phyloP scores from a whole-genome alignment of 2,797 vertebrate genomes.

The Poecile montanus region DNA sequence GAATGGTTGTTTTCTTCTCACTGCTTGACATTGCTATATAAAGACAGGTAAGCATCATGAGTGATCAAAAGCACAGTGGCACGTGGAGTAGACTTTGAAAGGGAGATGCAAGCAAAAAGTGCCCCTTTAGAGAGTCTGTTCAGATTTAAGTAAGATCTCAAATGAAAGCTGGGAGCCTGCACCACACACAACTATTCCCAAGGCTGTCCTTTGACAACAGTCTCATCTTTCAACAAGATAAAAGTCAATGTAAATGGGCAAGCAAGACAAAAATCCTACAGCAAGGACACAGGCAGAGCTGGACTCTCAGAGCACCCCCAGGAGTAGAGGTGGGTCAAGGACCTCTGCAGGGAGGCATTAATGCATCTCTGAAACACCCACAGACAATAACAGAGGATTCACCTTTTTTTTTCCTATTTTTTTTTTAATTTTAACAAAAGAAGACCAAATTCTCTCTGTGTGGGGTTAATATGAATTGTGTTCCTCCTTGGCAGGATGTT shows the following conservation, averaged over 20 bases:
- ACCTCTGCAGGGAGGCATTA: neutral
- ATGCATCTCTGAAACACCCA: neutral
- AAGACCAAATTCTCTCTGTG: neutral
- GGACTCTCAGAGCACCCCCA: neutral
- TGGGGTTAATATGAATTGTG: neutral
- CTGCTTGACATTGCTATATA: neutral
- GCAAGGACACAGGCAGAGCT: neutral
- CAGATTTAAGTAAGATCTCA: neutral
- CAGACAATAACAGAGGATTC: neutral
- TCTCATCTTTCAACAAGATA: neutral
- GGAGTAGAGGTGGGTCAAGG: neutral
- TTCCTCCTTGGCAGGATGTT: neutral
- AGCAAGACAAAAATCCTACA: conserved; percentile 24
- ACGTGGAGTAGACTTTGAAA: neutral
- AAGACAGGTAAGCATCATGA: neutral
- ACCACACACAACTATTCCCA: conserved; percentile 41
- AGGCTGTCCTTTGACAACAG: conserved; percentile 19
- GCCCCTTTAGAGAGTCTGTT: neutral
- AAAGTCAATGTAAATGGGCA: conserved; percentile 17
- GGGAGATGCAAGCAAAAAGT: conserved; percentile 34
- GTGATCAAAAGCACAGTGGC: conserved; percentile 31
- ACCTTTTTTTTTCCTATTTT: rapidly evolving
- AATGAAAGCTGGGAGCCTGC: conserved; percentile 14
- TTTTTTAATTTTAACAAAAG: neutral
- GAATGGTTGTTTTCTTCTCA: neutral